A percentile compares a stretch with the other conserved stretches of the same genome.
phyloP scores from a whole-genome alignment of 2,888 invertebrate genomes.

The Ecliptopera silaceata region DNA sequence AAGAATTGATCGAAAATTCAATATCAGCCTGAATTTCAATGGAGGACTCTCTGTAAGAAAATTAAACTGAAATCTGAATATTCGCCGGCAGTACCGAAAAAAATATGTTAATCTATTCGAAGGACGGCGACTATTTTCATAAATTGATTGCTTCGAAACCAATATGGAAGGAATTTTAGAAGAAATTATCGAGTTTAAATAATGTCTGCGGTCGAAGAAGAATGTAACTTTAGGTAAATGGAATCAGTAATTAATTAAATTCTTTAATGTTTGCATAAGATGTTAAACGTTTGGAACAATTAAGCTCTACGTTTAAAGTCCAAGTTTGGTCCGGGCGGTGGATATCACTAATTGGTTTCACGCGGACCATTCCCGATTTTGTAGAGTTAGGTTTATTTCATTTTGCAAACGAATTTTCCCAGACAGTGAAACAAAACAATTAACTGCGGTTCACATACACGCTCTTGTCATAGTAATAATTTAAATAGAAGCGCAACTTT shows the following conservation, averaged over 20 bases:
- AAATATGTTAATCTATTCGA: conserved; percentile 74
- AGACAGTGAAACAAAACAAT: conserved; percentile 25
- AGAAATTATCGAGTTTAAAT: conserved; percentile 57
- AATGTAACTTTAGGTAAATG: conserved; percentile 1
- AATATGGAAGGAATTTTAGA: conserved; percentile 70
- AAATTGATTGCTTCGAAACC: conserved; percentile 69
- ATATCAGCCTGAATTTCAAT: conserved; percentile 72
- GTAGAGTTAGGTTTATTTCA: conserved; percentile 17
- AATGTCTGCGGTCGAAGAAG: conserved; percentile 4
- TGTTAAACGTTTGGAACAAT: conserved; percentile 12
- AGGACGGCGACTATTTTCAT: conserved; percentile 68
- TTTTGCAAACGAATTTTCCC: conserved; percentile 17
- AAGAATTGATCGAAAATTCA: conserved; percentile 64
- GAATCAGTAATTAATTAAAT: neutral
- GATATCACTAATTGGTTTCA: conserved; percentile 22
- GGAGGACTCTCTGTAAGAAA: conserved; percentile 68
- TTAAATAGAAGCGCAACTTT: conserved; percentile 9
- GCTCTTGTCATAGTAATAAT: conserved; percentile 3
- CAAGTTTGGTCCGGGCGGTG: conserved; percentile 4
- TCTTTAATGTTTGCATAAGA: conserved; percentile 12
- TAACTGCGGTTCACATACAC: conserved; percentile 26
- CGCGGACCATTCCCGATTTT: conserved; percentile 16
- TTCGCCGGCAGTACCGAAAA: conserved; percentile 69
- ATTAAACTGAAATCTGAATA: conserved; percentile 76
- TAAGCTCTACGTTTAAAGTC: conserved; percentile 12